These are phyloP conservation scores for Thamnophis elegans DNA, from an alignment of 2,797 vertebrate species.

Conservation along the genomic window DNA sequence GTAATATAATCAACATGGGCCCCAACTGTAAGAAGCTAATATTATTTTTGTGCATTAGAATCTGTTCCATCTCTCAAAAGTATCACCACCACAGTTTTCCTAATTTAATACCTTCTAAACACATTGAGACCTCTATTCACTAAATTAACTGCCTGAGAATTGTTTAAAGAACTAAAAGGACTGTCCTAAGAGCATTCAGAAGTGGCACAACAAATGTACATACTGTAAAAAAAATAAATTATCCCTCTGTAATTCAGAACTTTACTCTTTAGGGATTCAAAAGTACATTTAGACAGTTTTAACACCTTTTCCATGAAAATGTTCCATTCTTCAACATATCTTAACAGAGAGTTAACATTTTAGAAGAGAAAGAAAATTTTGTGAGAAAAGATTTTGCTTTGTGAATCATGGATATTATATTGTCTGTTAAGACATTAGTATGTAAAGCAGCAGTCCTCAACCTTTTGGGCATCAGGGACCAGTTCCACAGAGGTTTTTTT, in stretches of 20 bases:
- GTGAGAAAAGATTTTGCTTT: not conserved
- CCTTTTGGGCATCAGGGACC: no score
- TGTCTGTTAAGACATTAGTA: not conserved
- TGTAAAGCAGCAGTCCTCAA: no score
- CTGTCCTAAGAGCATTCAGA: no score
- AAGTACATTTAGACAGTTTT: not conserved
- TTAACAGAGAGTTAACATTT: not conserved
- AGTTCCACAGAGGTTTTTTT: no score
- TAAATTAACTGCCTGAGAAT: not conserved
- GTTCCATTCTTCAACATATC: slow-evolving; percentile 2
- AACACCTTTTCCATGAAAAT: not conserved
- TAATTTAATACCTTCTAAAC: no score
- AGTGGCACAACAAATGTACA: no score
- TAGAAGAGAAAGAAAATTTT: not conserved
- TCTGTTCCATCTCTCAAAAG: not conserved
- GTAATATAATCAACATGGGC: not conserved
- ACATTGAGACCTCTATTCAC: no score
- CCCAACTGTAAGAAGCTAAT: no score
- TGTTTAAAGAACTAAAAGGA: not conserved
- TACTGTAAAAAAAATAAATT: no score
- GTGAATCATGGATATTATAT: not conserved
- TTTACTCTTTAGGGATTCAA: not conserved
- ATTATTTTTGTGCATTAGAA: not conserved
- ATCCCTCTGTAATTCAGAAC: not conserved
- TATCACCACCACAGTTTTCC: no score